phyloP scores from a whole-genome alignment of 2,113 vertebrate species.

The Mus pahari region DNA sequence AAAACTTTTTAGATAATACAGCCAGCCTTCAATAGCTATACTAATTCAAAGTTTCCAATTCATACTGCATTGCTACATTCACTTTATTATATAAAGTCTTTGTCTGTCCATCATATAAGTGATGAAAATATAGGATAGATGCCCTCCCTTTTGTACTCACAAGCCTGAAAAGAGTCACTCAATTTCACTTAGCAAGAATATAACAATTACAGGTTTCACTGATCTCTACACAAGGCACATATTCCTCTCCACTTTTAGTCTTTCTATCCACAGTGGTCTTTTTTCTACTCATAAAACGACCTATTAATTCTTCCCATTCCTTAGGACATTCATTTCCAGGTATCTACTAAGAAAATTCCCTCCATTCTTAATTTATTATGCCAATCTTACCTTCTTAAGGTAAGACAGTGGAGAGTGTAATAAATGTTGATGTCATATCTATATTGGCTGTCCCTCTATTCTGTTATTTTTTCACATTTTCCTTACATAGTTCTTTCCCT shows the following conservation, averaged over 20 bases:
- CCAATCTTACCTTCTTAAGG: neutral
- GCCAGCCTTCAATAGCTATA: neutral
- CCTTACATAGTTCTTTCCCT: neutral
- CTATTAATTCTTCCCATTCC: neutral
- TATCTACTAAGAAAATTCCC: neutral
- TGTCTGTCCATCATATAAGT: neutral
- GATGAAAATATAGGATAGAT: neutral
- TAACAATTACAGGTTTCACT: neutral
- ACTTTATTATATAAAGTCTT: neutral
- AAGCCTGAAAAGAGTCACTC: neutral
- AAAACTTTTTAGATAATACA: neutral
- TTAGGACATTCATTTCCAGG: neutral
- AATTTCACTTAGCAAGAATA: neutral
- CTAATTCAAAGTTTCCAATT: neutral
- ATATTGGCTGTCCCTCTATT: no score
- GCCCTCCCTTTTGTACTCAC: neutral
- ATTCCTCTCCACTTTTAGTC: neutral
- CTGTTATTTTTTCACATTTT: neutral
- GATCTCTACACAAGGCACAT: neutral
- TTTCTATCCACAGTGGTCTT: neutral
- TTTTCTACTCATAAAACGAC: neutral
- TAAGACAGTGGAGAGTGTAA: neutral
- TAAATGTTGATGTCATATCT: neutral
- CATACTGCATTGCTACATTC: neutral
- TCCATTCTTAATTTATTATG: neutral